Evolutionary conservation across 64 coral and sea anemone species (phyloP).

Genomic region (Montipora efflorescens): DNA sequence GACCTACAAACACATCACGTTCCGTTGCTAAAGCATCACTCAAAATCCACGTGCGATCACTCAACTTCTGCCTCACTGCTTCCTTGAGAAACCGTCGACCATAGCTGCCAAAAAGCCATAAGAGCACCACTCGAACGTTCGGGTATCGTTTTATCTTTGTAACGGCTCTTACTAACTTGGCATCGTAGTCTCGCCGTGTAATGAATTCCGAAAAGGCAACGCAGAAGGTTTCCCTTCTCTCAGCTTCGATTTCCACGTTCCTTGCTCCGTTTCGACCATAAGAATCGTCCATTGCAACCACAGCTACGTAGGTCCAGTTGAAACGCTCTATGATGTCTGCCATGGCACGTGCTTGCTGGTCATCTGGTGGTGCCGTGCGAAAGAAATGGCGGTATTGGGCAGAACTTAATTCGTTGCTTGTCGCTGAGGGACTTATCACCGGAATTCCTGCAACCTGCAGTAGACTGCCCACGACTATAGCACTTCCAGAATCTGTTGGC

Average conservation of each 20-base stretch:
- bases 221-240: conserved; percentile 52
- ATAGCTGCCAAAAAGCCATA: conserved; percentile 34
- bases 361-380: conserved; percentile 59
- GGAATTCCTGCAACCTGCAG: conserved; percentile 40
- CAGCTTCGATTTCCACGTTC: conserved; percentile 42
- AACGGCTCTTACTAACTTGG: conserved; percentile 3
- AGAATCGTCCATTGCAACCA: conserved; percentile 60
- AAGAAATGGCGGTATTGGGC: conserved; percentile 43
- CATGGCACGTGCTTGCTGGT: conserved; percentile 60
- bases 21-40: conserved; percentile 41
- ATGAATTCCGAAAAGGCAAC: conserved; percentile 53
- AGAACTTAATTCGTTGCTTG: conserved; percentile 67
- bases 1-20: not conserved
- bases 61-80: not conserved
- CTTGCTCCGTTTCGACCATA: conserved; percentile 57
- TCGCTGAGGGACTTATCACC: conserved; percentile 44
- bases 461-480: conserved; percentile 11
- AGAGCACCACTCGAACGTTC: conserved; percentile 1
- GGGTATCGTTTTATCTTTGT: conserved; percentile 8
- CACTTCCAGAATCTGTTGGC: conserved; percentile 42
- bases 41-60: conserved; percentile 42
- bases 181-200: conserved; percentile 21
- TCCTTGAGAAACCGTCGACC: conserved; percentile 17
- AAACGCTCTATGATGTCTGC: conserved; percentile 68
- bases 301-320: conserved; percentile 61